Percentiles rank a stretch among this genome's conserved stretches.
Conservation (phyloP, 2,113 vertebrate genomes). For the Lophura nycthemera region DNA sequence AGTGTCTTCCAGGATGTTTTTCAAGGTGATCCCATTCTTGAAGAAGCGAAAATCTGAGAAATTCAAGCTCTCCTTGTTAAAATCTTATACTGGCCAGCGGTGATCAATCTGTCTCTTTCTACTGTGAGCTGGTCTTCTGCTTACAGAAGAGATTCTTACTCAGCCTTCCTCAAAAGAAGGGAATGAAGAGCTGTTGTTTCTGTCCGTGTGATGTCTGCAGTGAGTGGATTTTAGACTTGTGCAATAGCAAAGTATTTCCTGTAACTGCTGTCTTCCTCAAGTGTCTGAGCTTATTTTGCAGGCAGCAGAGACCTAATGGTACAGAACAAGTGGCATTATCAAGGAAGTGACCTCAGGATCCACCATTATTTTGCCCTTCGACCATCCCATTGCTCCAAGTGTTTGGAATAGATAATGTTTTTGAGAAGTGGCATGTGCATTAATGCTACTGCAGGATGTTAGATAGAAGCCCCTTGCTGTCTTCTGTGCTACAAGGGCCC, state of each 20-base stretch:
- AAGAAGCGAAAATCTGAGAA: neutral
- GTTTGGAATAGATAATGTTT: neutral
- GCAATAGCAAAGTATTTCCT: neutral
- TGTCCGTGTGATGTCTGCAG: neutral
- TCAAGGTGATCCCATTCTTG: neutral
- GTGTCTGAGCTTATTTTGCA: neutral
- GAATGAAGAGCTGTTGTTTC: neutral
- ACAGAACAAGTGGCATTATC: neutral
- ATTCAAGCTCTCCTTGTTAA: neutral
- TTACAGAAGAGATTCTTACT: neutral
- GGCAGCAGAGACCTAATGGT: neutral
- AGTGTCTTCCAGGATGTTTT: neutral
- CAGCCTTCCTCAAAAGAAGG: neutral
- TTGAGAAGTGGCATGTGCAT: accelerated
- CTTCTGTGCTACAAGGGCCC: neutral
- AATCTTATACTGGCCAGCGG: neutral
- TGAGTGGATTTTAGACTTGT: neutral
- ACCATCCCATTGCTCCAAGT: accelerated
- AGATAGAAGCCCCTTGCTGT: neutral
- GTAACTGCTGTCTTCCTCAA: neutral
- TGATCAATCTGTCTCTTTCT: neutral
- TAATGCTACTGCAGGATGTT: neutral
- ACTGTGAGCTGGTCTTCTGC: neutral
- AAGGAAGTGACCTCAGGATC: neutral
- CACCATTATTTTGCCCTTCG: neutral